Base-by-base conservation (phyloP, 2,113 vertebrate species). In the Brienomyrus brachyistius region DNA sequence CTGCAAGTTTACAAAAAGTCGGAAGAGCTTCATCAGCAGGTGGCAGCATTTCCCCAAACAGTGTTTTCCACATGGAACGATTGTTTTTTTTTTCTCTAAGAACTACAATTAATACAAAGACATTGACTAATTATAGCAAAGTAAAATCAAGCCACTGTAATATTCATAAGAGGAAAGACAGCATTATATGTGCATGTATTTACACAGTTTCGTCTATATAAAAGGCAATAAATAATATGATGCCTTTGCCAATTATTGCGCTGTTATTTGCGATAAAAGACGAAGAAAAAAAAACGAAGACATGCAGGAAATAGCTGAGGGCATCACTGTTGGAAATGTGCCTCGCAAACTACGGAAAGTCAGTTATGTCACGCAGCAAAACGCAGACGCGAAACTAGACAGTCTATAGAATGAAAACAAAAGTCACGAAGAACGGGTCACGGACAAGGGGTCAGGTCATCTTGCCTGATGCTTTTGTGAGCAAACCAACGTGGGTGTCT, bases 21-120 rank as follows among this genome's bases (percentile, higher is more conserved):
- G 80, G 27, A 77, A 35, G 17, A 19, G 51, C 17, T 59, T 47
- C 1, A 21, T n/a, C 89, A 77, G 27, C 89, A 74, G 89, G 51
- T 86, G 89, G 89, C 89, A 31, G 1, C 45, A 47, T 90, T 90
- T 86, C 89, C 45, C 83, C 83, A 40, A 51, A n/a, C 15, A 4
- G 5, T 56, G 9, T 40, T 56, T 89, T 45, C 40, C 17, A 7
- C 19, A 19, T n/a, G 51, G 11, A 85, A 52, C 19, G 3, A 31
- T 21, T 19, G 4, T 15, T 80, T 5, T 40, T 40, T 9, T 17
- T 4, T 17, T 6, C 10, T 17, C 31, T 19, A 77, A 77, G 27
- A 77, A 40, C 31, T 77, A 40, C 15, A 35, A 35, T 48, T 47
- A 45, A 13, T 48, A 51, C 11, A 11, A 48, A 13, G 45, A 86